These are phyloP conservation scores for Rostratula benghalensis DNA, from an alignment of 2,113 vertebrate genomes.

Conservation along the genomic window DNA sequence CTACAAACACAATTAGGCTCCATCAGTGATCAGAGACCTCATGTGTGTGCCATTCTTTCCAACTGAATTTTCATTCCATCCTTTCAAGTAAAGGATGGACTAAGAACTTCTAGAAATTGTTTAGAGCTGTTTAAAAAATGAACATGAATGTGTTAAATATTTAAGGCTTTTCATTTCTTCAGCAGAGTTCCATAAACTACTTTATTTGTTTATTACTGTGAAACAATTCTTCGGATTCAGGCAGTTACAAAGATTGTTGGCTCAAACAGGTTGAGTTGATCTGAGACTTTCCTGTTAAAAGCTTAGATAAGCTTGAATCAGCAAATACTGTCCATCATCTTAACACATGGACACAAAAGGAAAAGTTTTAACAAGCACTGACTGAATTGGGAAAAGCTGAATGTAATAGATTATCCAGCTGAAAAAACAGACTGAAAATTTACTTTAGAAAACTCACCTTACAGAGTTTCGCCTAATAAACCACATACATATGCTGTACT, in stretches of 20 bases:
- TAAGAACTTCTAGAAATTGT: not conserved
- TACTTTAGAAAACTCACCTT: constrained; percentile 75
- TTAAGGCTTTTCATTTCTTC: not conserved
- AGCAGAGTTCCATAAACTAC: not conserved
- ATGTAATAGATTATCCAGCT: constrained; percentile 74
- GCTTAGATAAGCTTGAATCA: constrained; percentile 56
- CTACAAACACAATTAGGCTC: not conserved
- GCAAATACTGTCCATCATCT: constrained; percentile 68
- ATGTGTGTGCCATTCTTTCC: not conserved
- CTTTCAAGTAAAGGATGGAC: not conserved
- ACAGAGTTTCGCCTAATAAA: constrained; percentile 76
- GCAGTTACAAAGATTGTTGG: not conserved
- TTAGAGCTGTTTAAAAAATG: not conserved
- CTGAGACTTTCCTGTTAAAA: constrained; percentile 46
- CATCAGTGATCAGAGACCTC: not conserved
- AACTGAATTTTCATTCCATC: not conserved
- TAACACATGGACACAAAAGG: constrained; percentile 59
- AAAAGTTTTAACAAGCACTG: constrained; percentile 60
- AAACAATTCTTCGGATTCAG: not conserved
- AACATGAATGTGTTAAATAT: not conserved
- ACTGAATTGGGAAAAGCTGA: constrained; percentile 57
- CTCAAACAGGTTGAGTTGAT: constrained; percentile 26
- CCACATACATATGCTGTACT: constrained; percentile 23
- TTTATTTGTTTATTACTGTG: constrained; percentile 22
- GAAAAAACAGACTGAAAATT: constrained; percentile 77